These are phyloP conservation scores for Lithodes maja DNA, from an alignment of 2,888 invertebrate species.

Conservation along the genomic window DNA sequence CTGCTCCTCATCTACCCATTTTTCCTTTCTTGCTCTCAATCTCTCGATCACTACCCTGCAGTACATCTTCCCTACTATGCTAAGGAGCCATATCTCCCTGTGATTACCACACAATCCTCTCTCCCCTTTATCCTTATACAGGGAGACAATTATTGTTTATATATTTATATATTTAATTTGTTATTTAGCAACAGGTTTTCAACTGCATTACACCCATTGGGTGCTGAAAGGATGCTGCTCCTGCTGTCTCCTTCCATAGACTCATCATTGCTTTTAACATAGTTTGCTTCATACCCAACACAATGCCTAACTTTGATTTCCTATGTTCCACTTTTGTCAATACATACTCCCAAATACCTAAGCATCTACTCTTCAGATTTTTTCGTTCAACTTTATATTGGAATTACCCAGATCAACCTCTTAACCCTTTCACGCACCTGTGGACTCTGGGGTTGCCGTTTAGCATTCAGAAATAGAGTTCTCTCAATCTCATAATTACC, in stretches of 20 bases:
- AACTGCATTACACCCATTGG: neutral
- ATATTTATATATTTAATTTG: neutral
- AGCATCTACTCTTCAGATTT: neutral
- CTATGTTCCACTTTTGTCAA: neutral
- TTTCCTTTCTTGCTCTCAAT: too few species aligned
- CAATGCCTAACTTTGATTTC: neutral
- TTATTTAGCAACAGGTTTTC: neutral
- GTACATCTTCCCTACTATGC: too few species aligned
- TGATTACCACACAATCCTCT: too few species aligned
- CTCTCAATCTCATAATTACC: too few species aligned
- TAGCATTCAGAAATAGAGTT: too few species aligned
- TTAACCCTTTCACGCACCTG: neutral
- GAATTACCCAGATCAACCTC: neutral
- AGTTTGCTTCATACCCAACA: neutral
- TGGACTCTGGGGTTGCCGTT: too few species aligned
- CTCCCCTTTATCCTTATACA: too few species aligned
- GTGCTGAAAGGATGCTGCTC: constrained; percentile 1
- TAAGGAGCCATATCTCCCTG: too few species aligned
- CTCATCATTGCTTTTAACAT: neutral
- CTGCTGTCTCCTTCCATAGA: neutral
- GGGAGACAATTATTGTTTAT: too few species aligned
- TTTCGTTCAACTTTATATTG: neutral
- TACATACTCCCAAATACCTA: neutral
- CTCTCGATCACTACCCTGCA: too few species aligned
- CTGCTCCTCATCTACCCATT: too few species aligned